Evolutionary conservation across 2,797 vertebrate genomes (phyloP).

Genomic region (Stomatorhinus walkeri): DNA sequence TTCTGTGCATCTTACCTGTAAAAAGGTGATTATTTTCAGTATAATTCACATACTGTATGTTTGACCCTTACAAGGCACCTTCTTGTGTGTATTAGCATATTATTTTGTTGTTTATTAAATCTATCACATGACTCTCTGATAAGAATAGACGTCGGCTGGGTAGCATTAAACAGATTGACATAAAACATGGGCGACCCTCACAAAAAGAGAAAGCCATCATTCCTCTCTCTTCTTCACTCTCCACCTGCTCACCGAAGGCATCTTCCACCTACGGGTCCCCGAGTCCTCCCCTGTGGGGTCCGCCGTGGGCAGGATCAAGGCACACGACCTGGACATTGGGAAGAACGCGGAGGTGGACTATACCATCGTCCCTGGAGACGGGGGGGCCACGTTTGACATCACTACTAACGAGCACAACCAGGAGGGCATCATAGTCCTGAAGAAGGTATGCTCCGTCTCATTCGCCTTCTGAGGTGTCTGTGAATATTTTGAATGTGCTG

Average conservation of each 20-base stretch:
- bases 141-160: neutral
- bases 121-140: neutral
- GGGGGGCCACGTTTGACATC: slow-evolving; percentile 90
- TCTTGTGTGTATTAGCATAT: neutral
- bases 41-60: neutral
- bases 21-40: neutral
- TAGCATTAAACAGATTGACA: neutral
- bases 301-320: slow-evolving; percentile 86
- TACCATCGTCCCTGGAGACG: slow-evolving; percentile 91
- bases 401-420: slow-evolving; percentile 87
- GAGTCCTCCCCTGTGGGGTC: slow-evolving; percentile 83
- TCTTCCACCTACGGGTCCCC: slow-evolving; percentile 89
- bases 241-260: slow-evolving; percentile 60
- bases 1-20: neutral
- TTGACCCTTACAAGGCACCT: neutral
- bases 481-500: neutral
- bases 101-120: neutral
- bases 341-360: slow-evolving; percentile 95
- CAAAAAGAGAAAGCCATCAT: neutral
- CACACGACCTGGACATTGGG: slow-evolving; percentile 91
- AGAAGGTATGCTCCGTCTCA: slow-evolving; percentile 63
- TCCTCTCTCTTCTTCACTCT: neutral
- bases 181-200: neutral
- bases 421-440: slow-evolving; percentile 87
- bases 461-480: neutral